Evolutionary conservation across 2,888 invertebrate genomes (phyloP).

Genomic region (Encarsia formosa): DNA sequence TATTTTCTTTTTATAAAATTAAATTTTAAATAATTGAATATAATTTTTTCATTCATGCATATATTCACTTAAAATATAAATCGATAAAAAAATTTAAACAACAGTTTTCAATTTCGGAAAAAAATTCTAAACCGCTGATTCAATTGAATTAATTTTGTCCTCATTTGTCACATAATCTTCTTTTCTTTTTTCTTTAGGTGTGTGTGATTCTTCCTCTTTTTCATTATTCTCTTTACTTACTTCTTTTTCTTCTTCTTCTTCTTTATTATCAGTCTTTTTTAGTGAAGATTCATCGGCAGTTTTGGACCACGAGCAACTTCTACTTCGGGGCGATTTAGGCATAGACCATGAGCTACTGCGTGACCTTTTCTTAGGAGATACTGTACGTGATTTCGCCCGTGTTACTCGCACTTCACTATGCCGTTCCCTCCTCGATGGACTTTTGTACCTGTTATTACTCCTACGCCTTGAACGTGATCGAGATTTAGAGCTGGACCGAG

Average conservation of each 20-base stretch:
- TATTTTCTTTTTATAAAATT: too few relatives aligned
- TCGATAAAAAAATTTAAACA: too few relatives aligned
- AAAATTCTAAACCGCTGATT: too few relatives aligned
- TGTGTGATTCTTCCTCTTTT: conserved; percentile 1
- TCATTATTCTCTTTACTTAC: conserved; percentile 1
- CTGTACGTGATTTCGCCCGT: conserved; percentile 28
- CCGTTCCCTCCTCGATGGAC: background rate
- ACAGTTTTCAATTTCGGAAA: too few relatives aligned
- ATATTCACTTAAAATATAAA: too few relatives aligned
- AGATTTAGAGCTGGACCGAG: conserved; percentile 29
- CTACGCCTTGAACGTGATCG: conserved; percentile 24
- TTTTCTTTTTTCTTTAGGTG: conserved; percentile 3
- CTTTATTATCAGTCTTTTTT: background rate
- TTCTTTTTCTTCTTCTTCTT: background rate
- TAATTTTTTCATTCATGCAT: too few relatives aligned
- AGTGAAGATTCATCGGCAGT: conserved; percentile 21
- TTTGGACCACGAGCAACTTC: conserved; percentile 57
- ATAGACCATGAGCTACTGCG: conserved; percentile 63
- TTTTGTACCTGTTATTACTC: too few relatives aligned
- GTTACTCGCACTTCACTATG: conserved; percentile 31
- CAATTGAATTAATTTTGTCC: too few relatives aligned
- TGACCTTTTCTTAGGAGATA: conserved; percentile 38
- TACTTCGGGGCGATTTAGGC: conserved; percentile 50
- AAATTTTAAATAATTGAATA: too few relatives aligned
- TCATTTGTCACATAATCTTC: too few relatives aligned